Percentiles rank a stretch among this genome's conserved stretches.
phyloP scores from a whole-genome alignment of 2,888 invertebrate genomes.

The Ametastegia equiseti region DNA sequence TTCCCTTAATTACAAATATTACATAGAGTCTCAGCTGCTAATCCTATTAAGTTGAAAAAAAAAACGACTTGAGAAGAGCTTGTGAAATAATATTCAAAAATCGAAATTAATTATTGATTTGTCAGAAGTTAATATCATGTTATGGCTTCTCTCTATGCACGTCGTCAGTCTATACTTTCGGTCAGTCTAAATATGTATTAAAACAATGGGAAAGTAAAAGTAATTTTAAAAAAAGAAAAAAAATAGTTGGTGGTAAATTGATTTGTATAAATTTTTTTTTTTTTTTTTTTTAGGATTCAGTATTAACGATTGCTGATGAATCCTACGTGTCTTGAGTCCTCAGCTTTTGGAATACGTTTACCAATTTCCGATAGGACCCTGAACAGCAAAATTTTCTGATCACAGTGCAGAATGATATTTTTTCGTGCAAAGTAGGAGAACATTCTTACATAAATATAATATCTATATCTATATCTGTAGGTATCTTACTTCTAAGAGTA shows the following conservation, averaged over 20 bases:
- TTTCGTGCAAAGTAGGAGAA: slow-evolving; percentile 7
- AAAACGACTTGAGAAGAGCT: neutral
- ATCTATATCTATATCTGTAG: neutral
- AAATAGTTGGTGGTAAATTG: neutral
- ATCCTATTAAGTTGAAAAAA: neutral
- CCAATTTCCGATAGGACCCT: slow-evolving; percentile 44
- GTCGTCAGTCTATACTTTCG: slow-evolving; percentile 41
- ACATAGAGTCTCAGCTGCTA: neutral
- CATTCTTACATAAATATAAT: neutral
- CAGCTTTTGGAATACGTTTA: slow-evolving; percentile 46
- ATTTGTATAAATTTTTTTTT: no score
- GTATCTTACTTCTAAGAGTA: neutral
- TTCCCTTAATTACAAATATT: neutral
- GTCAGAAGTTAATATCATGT: neutral
- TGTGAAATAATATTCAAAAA: neutral
- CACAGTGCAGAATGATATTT: slow-evolving; percentile 40
- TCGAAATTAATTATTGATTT: no score
- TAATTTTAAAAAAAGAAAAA: neutral
- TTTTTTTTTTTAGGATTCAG: no score
- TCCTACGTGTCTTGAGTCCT: slow-evolving; percentile 44
- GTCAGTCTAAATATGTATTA: slow-evolving; percentile 41
- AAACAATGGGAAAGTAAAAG: neutral
- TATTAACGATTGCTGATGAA: slow-evolving; percentile 28
- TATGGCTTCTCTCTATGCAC: neutral
- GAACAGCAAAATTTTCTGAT: slow-evolving; percentile 41